Evolutionary conservation across 2,113 vertebrate genomes (phyloP).

Genomic region (Bufo bufo): DNA sequence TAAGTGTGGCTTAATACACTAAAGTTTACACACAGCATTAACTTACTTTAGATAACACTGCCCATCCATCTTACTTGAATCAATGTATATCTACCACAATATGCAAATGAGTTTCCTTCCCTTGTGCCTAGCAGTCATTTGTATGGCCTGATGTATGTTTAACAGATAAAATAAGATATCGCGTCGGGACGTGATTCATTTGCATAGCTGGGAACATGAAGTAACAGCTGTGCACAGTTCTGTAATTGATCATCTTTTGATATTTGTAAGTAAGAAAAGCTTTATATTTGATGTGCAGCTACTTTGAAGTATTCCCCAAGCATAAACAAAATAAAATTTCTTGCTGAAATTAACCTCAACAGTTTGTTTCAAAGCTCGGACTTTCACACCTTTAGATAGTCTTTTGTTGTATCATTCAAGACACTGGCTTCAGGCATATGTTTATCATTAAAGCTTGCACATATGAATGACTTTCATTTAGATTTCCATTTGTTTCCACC

Average conservation of each 20-base stretch:
- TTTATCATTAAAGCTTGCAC: conserved; percentile 37
- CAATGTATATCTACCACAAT: background rate
- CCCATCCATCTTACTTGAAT: background rate
- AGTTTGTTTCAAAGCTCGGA: conserved; percentile 3
- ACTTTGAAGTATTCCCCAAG: background rate
- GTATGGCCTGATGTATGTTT: background rate
- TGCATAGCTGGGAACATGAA: background rate
- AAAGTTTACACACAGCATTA: background rate
- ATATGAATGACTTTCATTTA: conserved; percentile 43
- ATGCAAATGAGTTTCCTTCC: background rate
- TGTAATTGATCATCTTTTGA: background rate
- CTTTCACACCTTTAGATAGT: conserved; percentile 4
- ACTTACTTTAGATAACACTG: background rate
- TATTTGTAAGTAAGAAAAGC: conserved; percentile 5
- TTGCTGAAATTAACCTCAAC: conserved; percentile 17
- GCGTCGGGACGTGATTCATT: background rate
- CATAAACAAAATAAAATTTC: background rate
- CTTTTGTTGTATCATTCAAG: conserved; percentile 12
- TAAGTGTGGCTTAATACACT: background rate
- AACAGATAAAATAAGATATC: background rate
- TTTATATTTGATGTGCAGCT: conserved; percentile 5
- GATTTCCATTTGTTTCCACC: conserved; percentile 28
- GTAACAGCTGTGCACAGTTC: background rate
- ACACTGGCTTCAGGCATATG: background rate
- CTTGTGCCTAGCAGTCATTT: background rate